Base-by-base conservation (phyloP, 1,140 invertebrate species). In the Octopus bimaculoides region DNA sequence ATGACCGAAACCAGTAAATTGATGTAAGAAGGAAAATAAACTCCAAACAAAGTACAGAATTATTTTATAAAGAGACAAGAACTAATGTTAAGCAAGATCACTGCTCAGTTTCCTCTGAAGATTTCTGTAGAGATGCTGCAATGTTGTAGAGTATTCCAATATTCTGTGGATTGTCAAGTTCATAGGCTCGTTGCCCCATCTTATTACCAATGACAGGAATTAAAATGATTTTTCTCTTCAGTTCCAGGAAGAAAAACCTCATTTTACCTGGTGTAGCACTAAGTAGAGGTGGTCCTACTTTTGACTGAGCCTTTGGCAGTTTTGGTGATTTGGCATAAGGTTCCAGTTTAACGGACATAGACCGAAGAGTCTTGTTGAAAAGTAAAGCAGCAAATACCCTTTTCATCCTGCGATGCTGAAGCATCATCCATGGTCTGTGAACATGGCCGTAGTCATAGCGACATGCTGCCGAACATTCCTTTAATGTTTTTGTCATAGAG, bases 111-210 rank as follows among this genome's bases (percentile, higher is more conserved):
- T 71, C 66, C 14, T 14, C 66, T 17, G 66, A 71, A 6, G 66
- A 71, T 71, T 71, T 71, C 26, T 71, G 66, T 71, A 71, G 26
- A 6, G 66, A 71, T 71, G 66, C 66, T 6, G 66, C 66, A 17
- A 71, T 71, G 66, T 71, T 71, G 26, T 71, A 71, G 26, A 71
- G 66, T n/a, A 71, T 71, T 17, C 66, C 66, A 10, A 71, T 71
- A 71, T 71, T 71, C 14, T 71, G 17, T 12, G 66, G 66, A 17
- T 71, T 71, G 26, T 71, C 66, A 14, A 71, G 14, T 71, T 71
- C 66, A 71, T n/a, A 71, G 5, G 66, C 66, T 17, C 6, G 66
- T 20, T 71, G 17, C 26, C 66, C 66, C 66, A 71, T 71, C 14
- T 71, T 8, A 20, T 71, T 71, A 3, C 66, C 66, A 71, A 71